A percentile compares a stretch with the other conserved stretches of the same genome.
These are phyloP conservation scores for Ferdinandea cuprea DNA, from an alignment of 2,888 invertebrate species.

Conservation along the genomic window DNA sequence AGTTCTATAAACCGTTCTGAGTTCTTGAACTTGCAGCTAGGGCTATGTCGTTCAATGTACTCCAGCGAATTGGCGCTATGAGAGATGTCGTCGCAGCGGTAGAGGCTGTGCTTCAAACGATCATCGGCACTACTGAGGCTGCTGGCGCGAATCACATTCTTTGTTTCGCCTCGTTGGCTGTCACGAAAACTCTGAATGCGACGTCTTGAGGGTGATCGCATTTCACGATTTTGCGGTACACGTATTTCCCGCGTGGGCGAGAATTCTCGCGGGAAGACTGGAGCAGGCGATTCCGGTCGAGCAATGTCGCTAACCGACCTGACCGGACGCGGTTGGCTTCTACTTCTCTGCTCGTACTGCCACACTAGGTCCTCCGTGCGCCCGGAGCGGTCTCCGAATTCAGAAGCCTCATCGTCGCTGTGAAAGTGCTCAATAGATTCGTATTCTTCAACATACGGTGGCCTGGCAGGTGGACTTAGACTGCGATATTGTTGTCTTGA, in stretches of 20 bases:
- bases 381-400: slow-evolving; percentile 77
- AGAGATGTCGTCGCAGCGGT: slow-evolving; percentile 80
- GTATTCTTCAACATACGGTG: slow-evolving; percentile 50
- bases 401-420: slow-evolving; percentile 78
- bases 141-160: slow-evolving; percentile 85
- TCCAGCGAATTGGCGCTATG: slow-evolving; percentile 84
- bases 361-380: slow-evolving; percentile 82
- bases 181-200: slow-evolving; percentile 84
- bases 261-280: slow-evolving; percentile 75
- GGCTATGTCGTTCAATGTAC: slow-evolving; percentile 80
- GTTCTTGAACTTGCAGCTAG: slow-evolving; percentile 84
- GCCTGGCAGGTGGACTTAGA: slow-evolving; percentile 77
- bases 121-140: slow-evolving; percentile 87
- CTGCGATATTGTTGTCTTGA: slow-evolving; percentile 87
- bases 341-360: slow-evolving; percentile 84
- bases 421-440: slow-evolving; percentile 46
- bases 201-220: slow-evolving; percentile 87
- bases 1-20: slow-evolving; percentile 93
- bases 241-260: slow-evolving; percentile 81
- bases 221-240: slow-evolving; percentile 83
- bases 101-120: slow-evolving; percentile 78
- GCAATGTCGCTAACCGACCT: slow-evolving; percentile 77
- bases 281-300: slow-evolving; percentile 76
- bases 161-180: slow-evolving; percentile 77
- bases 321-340: slow-evolving; percentile 85